Evolutionary conservation across 92 coral and sea anemone species (phyloP).

Genomic region (Heteractis magnifica): DNA sequence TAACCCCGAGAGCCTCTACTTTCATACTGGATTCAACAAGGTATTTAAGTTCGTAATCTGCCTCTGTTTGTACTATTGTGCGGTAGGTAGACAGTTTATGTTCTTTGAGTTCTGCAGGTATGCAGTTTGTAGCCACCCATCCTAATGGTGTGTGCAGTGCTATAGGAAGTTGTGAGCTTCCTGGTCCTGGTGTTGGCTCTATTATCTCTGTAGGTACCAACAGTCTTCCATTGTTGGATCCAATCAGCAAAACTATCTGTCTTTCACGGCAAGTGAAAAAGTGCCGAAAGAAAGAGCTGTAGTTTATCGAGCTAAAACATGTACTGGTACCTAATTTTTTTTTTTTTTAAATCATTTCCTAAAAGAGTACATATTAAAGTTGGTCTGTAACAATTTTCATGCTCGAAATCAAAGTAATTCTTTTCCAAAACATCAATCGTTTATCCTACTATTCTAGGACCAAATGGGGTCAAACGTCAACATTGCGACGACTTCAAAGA

Average conservation of each 20-base stretch:
- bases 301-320: no score
- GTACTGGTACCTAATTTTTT: no score
- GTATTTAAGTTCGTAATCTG: neutral
- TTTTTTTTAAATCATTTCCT: no score
- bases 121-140: slow-evolving; percentile 21
- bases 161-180: slow-evolving; percentile 22
- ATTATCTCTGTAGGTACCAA: slow-evolving; percentile 8
- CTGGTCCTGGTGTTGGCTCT: slow-evolving; percentile 21
- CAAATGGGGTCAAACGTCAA: no score
- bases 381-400: no score
- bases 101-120: slow-evolving; percentile 20
- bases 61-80: slow-evolving; percentile 10
- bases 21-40: neutral
- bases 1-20: neutral
- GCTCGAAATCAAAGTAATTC: no score
- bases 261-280: no score
- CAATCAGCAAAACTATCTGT: neutral
- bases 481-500: no score
- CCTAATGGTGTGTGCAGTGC: slow-evolving; percentile 16
- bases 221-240: slow-evolving; percentile 2
- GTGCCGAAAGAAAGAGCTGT: no score
- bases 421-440: no score
- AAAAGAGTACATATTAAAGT: no score
- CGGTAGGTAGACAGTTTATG: slow-evolving; percentile 14
- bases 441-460: no score